These are phyloP conservation scores for Drosophila orosa DNA, from an alignment of 1,140 invertebrate species.

Conservation along the genomic window DNA sequence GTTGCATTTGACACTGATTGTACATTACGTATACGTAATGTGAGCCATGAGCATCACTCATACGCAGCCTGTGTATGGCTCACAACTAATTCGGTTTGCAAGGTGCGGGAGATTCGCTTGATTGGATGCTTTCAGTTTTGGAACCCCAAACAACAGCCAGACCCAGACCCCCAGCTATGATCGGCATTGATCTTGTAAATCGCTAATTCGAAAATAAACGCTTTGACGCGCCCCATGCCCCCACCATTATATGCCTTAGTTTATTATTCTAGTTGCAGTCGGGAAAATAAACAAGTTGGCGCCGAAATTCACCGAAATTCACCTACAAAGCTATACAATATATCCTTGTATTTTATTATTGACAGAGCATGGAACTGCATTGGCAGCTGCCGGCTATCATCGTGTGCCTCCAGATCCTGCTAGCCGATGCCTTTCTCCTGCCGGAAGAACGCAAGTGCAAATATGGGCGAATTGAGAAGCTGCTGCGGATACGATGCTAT, in stretches of 20 bases:
- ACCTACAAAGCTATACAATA: conserved; percentile 12
- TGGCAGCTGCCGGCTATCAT: conserved; percentile 65
- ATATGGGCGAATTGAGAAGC: conserved; percentile 85
- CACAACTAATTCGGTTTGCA: conserved; percentile 50
- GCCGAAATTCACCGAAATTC: conserved; percentile 40
- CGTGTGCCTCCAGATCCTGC: conserved; percentile 53
- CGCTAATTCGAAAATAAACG: conserved; percentile 80
- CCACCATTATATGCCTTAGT: conserved; percentile 37
- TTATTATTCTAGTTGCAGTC: conserved; percentile 51
- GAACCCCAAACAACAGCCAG: conserved; percentile 10
- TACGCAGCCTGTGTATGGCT: conserved; percentile 38
- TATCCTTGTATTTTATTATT: conserved; percentile 16
- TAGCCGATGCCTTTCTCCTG: conserved; percentile 52
- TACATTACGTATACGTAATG: conserved; percentile 68
- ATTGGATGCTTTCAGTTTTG: conserved; percentile 61
- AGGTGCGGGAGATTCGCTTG: conserved; percentile 66
- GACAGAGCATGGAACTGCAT: conserved; percentile 74
- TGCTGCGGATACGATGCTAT: conserved; percentile 85
- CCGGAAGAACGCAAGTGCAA: conserved; percentile 83
- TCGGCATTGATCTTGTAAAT: conserved; percentile 80
- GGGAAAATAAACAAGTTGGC: conserved; percentile 62
- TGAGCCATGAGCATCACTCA: conserved; percentile 47
- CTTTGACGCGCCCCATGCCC: conserved; percentile 41
- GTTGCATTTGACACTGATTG: conserved; percentile 63
- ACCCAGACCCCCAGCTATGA: conserved; percentile 27